Evolutionary conservation across 1,140 invertebrate species (phyloP).

Genomic region (Drosophila sturtevanti): DNA sequence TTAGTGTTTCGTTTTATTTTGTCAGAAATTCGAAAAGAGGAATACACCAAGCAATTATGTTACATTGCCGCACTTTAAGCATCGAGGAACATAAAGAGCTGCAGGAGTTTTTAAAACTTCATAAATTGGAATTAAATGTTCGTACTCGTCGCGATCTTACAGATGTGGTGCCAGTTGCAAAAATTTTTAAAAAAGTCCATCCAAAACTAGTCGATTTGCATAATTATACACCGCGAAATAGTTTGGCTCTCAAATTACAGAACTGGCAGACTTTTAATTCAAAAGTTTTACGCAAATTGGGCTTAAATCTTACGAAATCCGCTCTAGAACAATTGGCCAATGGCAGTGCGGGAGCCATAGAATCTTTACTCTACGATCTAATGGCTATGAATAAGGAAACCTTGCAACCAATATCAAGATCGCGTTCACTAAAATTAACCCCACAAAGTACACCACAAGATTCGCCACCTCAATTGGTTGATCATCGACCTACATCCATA

Average conservation of each 20-base stretch:
- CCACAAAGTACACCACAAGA: background rate
- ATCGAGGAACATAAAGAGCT: conserved; percentile 37
- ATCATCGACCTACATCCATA: background rate
- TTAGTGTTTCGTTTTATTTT: background rate
- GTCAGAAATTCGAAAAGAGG: background rate
- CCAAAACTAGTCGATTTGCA: conserved; percentile 89
- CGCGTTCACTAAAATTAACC: background rate
- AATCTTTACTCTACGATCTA: conserved; percentile 85
- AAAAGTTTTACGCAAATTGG: conserved; percentile 87
- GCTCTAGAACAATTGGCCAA: conserved; percentile 86
- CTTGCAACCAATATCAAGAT: background rate
- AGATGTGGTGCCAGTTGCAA: conserved; percentile 89
- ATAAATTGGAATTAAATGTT: conserved; percentile 83
- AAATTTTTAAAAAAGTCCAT: conserved; percentile 87
- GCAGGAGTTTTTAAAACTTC: conserved; percentile 86
- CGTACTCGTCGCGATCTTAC: conserved; percentile 59
- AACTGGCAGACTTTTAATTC: conserved; percentile 90
- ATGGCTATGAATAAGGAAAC: conserved; percentile 51
- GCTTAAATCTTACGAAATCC: conserved; percentile 83
- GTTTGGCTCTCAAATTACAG: conserved; percentile 86
- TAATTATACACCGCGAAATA: conserved; percentile 88
- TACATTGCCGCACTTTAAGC: conserved; percentile 28
- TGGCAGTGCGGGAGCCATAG: conserved; percentile 85
- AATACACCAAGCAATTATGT: conserved; percentile 15
- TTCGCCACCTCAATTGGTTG: conserved; percentile 25